Percentiles rank a stretch among this genome's conserved stretches.
These are phyloP conservation scores for Podarcis siculus DNA, from an alignment of 2,797 vertebrate species.

Conservation along the genomic window DNA sequence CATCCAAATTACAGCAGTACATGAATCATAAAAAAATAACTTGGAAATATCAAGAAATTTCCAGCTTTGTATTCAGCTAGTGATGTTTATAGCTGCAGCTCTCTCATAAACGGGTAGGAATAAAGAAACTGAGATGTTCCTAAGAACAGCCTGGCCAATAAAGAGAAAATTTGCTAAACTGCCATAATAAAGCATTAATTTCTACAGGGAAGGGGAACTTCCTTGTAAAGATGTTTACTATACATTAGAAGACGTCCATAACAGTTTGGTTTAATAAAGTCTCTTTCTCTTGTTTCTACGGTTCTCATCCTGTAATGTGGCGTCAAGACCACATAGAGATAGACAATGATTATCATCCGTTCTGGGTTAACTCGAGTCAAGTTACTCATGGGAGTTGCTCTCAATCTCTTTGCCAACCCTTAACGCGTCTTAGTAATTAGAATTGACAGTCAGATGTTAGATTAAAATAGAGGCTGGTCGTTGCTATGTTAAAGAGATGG, in stretches of 20 bases:
- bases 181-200: constrained; percentile 20
- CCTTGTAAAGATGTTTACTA: constrained; percentile 35
- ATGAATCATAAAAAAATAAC: constrained; percentile 25
- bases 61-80: constrained; percentile 17
- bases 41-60: constrained; percentile 7
- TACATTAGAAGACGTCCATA: neutral
- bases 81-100: neutral
- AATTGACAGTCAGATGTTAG: constrained; percentile 39
- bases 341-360: neutral
- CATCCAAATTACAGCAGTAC: constrained; percentile 17
- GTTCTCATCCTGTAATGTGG: constrained; percentile 16
- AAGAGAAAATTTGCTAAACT: constrained; percentile 20
- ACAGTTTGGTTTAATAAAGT: constrained; percentile 31
- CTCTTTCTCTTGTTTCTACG: constrained; percentile 8
- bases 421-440: constrained; percentile 3
- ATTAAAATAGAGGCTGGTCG: constrained; percentile 11
- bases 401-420: constrained; percentile 10
- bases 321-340: neutral
- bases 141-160: constrained; percentile 10
- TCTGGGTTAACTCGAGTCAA: neutral
- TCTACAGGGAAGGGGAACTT: constrained; percentile 32
- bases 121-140: neutral
- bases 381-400: neutral
- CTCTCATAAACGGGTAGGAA: constrained; percentile 2
- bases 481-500: constrained; percentile 12